phyloP scores from a whole-genome alignment of 2,113 vertebrate species.

The Ictidomys tridecemlineatus region DNA sequence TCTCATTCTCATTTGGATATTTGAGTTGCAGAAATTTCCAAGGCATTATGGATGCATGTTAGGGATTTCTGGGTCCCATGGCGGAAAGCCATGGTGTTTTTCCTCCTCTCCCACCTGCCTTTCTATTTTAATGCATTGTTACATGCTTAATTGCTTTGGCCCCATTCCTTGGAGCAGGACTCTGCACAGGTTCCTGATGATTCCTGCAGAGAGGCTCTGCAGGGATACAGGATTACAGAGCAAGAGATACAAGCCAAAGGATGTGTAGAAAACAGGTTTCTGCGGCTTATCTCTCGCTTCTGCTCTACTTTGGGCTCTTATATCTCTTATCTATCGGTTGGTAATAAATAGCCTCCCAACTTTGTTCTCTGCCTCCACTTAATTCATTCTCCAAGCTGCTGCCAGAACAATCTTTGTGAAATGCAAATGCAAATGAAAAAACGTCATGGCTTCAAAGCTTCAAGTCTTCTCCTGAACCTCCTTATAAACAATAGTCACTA shows the following conservation, averaged over 20 bases:
- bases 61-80: background rate
- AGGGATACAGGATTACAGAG: background rate
- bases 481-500: background rate
- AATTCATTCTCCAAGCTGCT: background rate
- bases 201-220: background rate
- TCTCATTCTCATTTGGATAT: constrained; percentile 30
- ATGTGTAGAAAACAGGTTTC: background rate
- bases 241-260: background rate
- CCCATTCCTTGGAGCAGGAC: background rate
- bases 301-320: background rate
- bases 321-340: background rate
- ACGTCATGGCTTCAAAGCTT: background rate
- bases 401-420: background rate
- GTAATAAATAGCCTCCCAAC: background rate
- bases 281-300: background rate
- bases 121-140: constrained; percentile 55
- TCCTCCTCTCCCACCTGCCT: background rate
- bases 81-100: background rate
- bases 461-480: background rate
- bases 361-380: background rate
- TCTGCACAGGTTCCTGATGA: constrained; percentile 7
- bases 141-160: constrained; percentile 62
- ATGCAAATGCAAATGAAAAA: background rate
- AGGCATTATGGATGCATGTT: background rate
- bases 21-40: constrained; percentile 19